phyloP scores from a whole-genome alignment of 2,113 vertebrate species.

The Equus przewalskii region DNA sequence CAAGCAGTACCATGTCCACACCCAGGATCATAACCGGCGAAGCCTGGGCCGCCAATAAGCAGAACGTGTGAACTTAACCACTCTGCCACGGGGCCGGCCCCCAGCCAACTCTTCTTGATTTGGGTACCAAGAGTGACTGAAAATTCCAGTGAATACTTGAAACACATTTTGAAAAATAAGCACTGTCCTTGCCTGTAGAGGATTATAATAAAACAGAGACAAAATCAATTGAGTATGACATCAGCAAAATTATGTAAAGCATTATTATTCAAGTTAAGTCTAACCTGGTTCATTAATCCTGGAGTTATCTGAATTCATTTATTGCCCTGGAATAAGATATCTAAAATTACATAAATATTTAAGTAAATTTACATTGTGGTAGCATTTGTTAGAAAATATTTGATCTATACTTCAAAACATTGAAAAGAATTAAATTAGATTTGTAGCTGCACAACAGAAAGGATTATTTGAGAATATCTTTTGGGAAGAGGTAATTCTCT shows the following conservation, averaged over 20 bases:
- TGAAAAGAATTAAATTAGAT: background rate
- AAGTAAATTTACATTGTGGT: conserved; percentile 15
- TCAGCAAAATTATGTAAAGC: conserved; percentile 45
- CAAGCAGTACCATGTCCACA: no score
- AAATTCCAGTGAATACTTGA: background rate
- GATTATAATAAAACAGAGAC: background rate
- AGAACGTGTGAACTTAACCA: no score
- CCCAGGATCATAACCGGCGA: no score
- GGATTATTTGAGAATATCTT: conserved; percentile 31
- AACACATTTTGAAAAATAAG: conserved; percentile 20
- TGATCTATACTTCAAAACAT: conserved; percentile 34
- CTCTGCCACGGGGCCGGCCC: no score
- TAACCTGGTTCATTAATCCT: background rate
- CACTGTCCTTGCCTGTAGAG: background rate
- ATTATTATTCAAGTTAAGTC: background rate
- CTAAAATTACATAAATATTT: conserved; percentile 45
- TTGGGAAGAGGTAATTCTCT: conserved; percentile 1
- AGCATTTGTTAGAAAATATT: conserved; percentile 5
- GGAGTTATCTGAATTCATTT: conserved; percentile 24
- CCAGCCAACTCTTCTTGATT: background rate
- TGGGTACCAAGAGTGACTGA: background rate
- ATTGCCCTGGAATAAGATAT: conserved; percentile 18
- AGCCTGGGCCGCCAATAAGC: no score
- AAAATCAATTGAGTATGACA: background rate
- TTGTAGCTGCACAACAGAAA: background rate